Percentiles rank a stretch among this genome's conserved stretches.
These are phyloP conservation scores for Porites cylindrica DNA, from an alignment of 92 coral and sea anemone genomes.

Conservation along the genomic window DNA sequence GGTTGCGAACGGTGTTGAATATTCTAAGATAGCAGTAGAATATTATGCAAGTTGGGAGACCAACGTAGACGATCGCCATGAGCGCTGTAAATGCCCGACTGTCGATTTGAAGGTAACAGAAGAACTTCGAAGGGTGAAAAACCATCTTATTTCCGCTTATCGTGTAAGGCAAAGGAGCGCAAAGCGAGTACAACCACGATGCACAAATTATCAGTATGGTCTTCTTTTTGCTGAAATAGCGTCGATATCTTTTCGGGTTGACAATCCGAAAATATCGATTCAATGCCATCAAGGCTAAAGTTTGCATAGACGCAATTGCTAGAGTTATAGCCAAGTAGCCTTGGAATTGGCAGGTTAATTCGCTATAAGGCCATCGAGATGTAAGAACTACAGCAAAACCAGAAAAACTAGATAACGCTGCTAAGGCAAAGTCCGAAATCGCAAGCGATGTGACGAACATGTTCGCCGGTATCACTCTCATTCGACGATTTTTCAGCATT, in stretches of 20 bases:
- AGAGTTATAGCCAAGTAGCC: slow-evolving; percentile 62
- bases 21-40: too few relatives aligned
- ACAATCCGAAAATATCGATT: slow-evolving; percentile 74
- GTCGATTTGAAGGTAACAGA: slow-evolving; percentile 57
- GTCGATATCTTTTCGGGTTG: slow-evolving; percentile 42
- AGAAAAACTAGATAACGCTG: neutral
- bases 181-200: slow-evolving; percentile 56
- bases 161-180: slow-evolving; percentile 61
- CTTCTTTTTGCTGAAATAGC: neutral
- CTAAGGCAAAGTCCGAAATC: neutral
- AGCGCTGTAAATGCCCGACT: slow-evolving; percentile 42
- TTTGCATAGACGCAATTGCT: slow-evolving; percentile 65
- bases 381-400: slow-evolving; percentile 1
- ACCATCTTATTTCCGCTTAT: slow-evolving; percentile 64
- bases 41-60: slow-evolving; percentile 30
- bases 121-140: slow-evolving; percentile 72
- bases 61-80: slow-evolving; percentile 44
- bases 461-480: neutral
- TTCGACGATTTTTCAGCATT: neutral
- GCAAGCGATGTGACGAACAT: neutral
- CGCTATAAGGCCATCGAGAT: slow-evolving; percentile 53
- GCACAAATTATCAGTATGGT: slow-evolving; percentile 22
- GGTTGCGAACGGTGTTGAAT: too few relatives aligned
- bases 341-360: slow-evolving; percentile 58
- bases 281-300: slow-evolving; percentile 66